Percentiles rank a stretch among this genome's conserved stretches.
Conservation (phyloP, 2,113 vertebrate species). For the Passer montanus region DNA sequence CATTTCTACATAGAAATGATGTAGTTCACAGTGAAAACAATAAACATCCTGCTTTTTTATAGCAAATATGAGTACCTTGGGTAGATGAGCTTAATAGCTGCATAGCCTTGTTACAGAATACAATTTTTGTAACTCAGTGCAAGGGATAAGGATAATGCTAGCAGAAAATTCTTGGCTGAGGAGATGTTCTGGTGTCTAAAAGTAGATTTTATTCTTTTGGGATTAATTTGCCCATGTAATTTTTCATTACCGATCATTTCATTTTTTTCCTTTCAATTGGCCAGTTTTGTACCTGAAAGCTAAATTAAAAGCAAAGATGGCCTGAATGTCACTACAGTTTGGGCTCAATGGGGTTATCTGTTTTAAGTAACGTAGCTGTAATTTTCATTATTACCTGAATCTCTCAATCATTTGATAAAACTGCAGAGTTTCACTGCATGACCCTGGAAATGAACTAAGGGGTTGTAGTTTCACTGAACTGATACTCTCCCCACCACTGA, state of each 20-base stretch:
- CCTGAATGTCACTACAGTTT: background rate
- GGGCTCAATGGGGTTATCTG: background rate
- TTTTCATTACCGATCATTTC: background rate
- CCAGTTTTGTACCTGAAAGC: background rate
- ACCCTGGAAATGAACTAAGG: background rate
- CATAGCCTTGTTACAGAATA: background rate
- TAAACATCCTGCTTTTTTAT: constrained; percentile 59
- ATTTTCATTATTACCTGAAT: background rate
- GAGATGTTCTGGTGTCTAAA: background rate
- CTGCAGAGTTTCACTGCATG: background rate
- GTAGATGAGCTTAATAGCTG: background rate
- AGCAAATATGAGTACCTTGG: background rate
- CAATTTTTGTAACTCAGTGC: background rate
- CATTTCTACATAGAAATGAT: constrained; percentile 10
- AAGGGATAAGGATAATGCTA: background rate
- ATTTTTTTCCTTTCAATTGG: background rate
- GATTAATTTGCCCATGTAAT: background rate
- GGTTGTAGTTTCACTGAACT: background rate
- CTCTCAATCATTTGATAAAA: background rate
- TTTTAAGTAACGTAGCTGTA: background rate
- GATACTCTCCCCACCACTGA: rapidly evolving
- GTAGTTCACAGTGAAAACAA: constrained; percentile 41
- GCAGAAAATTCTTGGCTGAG: background rate
- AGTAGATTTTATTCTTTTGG: background rate
- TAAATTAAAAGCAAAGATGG: background rate